Evolutionary conservation across 2,797 vertebrate genomes (phyloP).

Genomic region (Myotis planiceps): DNA sequence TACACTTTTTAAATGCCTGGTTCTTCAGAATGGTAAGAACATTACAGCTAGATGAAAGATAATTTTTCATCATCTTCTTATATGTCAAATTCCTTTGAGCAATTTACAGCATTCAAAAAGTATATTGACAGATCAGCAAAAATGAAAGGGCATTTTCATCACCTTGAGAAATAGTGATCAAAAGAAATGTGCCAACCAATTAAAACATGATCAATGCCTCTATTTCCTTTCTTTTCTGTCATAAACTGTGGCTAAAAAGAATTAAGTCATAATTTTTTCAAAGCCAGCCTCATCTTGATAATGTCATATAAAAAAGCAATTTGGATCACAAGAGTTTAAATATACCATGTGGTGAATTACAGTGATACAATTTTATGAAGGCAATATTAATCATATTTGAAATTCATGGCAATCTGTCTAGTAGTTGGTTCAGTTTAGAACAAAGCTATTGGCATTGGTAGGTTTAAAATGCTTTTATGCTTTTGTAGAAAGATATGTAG

Average conservation of each 20-base stretch:
- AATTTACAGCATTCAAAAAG: slow-evolving; percentile 62
- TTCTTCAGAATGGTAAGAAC: slow-evolving; percentile 43
- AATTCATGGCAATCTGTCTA: not conserved
- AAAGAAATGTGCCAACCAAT: slow-evolving; percentile 80
- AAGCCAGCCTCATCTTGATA: slow-evolving; percentile 48
- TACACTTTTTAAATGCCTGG: not conserved
- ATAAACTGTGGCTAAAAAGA: slow-evolving; percentile 76
- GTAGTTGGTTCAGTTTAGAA: slow-evolving; percentile 8
- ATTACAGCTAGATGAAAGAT: slow-evolving; percentile 40
- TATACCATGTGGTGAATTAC: slow-evolving; percentile 28
- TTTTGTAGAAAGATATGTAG: not conserved
- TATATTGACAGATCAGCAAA: slow-evolving; percentile 78
- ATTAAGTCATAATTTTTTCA: slow-evolving; percentile 80
- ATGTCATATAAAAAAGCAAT: slow-evolving; percentile 55
- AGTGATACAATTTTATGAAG: slow-evolving; percentile 42
- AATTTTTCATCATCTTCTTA: slow-evolving; percentile 69
- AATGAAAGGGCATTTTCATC: slow-evolving; percentile 81
- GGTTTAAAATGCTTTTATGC: not conserved
- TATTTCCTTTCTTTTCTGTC: slow-evolving; percentile 77
- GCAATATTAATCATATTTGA: slow-evolving; percentile 54
- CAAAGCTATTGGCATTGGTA: not conserved
- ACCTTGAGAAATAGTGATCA: slow-evolving; percentile 76
- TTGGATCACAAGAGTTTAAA: slow-evolving; percentile 39
- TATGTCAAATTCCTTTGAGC: slow-evolving; percentile 67
- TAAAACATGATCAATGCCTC: slow-evolving; percentile 81